Conservation (phyloP, 2,888 invertebrate species). For the Lamellibrachia columna region DNA sequence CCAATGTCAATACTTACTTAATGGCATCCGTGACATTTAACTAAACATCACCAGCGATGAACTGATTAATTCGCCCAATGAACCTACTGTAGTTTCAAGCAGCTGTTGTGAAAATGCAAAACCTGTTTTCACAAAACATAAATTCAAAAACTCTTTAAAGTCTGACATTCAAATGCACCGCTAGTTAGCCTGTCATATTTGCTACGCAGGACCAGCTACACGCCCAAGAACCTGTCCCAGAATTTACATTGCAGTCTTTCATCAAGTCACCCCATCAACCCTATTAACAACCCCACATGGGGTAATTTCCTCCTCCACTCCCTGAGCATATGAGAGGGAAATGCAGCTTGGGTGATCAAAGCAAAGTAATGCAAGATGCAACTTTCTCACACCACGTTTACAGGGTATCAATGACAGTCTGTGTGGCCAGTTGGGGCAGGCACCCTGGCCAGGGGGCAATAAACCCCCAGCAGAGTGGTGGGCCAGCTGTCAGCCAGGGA, state of each 20-base stretch:
- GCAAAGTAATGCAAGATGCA: slow-evolving; percentile 10
- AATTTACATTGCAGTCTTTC: not conserved
- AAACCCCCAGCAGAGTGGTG: not conserved
- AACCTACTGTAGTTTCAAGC: not conserved
- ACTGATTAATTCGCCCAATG: not conserved
- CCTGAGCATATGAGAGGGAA: not conserved
- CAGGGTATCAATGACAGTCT: not conserved
- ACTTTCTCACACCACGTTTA: slow-evolving; percentile 12
- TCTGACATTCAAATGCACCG: not conserved
- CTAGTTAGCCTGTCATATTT: not conserved
- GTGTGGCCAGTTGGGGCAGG: not conserved
- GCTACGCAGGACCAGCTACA: not conserved
- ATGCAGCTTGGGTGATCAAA: not conserved
- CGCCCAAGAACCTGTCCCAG: not conserved
- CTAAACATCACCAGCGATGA: not conserved
- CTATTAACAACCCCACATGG: slow-evolving; percentile 16
- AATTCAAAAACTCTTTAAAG: not conserved
- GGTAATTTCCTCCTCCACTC: not conserved
- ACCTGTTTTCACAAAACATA: not conserved
- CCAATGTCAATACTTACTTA: not conserved
- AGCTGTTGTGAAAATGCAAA: not conserved
- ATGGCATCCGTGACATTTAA: not conserved
- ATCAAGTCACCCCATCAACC: slow-evolving; percentile 16
- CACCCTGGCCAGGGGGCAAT: slow-evolving; percentile 16
- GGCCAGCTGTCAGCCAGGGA: slow-evolving; percentile 12